Conservation (phyloP, 2,797 vertebrate genomes). For the Mareca penelope region DNA sequence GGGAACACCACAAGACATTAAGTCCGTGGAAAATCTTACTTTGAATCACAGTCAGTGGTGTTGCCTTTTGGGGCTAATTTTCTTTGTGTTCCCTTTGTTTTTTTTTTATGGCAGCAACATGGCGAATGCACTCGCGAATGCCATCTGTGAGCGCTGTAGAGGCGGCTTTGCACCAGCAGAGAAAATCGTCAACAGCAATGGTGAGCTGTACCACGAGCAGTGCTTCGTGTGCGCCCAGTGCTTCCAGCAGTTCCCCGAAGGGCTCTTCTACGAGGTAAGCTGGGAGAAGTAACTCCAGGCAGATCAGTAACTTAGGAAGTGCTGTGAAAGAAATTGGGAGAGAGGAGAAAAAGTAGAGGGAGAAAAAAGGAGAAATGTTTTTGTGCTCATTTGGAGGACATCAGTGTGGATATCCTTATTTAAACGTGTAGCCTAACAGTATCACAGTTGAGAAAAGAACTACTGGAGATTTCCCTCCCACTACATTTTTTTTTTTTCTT, state of each 20-base stretch:
- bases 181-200: conserved; percentile 98
- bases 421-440: not conserved
- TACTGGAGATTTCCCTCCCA: not conserved
- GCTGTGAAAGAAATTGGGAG: not conserved
- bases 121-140: conserved; percentile 94
- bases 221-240: conserved; percentile 98
- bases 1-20: not conserved
- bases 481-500: not conserved
- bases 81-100: not conserved
- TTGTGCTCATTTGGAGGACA: not conserved
- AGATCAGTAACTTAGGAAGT: not conserved
- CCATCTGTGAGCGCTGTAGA: conserved; percentile 94
- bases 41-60: not conserved
- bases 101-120: conserved; percentile 87
- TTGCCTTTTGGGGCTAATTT: not conserved
- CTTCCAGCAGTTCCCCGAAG: conserved; percentile 96
- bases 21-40: not conserved
- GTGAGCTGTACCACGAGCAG: conserved; percentile 95
- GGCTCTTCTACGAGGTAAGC: conserved; percentile 96
- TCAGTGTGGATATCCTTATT: not conserved
- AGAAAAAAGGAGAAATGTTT: not conserved
- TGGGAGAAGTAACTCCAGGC: not conserved
- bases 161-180: conserved; percentile 91
- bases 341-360: not conserved
- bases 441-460: not conserved